Evolutionary conservation across 2,113 vertebrate species (phyloP).

Genomic region (Rhabdomys dilectus): DNA sequence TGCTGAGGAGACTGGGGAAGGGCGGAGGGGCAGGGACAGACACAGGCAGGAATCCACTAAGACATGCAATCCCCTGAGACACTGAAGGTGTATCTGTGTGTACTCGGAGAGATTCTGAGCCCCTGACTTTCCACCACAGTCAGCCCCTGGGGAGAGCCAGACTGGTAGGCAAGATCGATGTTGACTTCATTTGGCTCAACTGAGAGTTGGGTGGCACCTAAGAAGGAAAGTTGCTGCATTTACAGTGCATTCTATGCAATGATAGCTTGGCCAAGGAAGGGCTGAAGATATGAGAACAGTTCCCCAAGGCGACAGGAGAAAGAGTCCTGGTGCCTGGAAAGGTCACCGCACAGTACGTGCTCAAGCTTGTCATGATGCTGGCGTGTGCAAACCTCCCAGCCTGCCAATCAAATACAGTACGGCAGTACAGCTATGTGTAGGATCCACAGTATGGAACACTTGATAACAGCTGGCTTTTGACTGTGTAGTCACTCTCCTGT

Average conservation of each 20-base stretch:
- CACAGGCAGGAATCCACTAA: background rate
- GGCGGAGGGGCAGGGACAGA: background rate
- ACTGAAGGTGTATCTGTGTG: too few species aligned
- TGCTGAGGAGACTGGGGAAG: background rate
- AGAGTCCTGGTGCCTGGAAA: background rate
- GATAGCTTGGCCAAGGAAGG: too few species aligned
- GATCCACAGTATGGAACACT: background rate
- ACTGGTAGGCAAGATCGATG: background rate
- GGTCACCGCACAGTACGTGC: background rate
- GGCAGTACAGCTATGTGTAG: too few species aligned
- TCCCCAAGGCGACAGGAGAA: background rate
- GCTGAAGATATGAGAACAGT: background rate
- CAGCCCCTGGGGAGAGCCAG: background rate
- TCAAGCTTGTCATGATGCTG: background rate
- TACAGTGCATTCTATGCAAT: accelerated
- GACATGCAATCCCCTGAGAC: background rate
- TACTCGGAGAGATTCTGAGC: accelerated
- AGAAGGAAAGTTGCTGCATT: background rate
- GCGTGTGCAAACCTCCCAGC: background rate
- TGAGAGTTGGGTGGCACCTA: background rate
- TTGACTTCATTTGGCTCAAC: background rate
- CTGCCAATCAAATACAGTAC: background rate
- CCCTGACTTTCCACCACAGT: background rate
- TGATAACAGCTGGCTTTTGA: too few species aligned
- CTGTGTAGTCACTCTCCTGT: background rate